Base-by-base conservation (phyloP, 2,888 invertebrate species). In the Melinaea marsaeus region DNA sequence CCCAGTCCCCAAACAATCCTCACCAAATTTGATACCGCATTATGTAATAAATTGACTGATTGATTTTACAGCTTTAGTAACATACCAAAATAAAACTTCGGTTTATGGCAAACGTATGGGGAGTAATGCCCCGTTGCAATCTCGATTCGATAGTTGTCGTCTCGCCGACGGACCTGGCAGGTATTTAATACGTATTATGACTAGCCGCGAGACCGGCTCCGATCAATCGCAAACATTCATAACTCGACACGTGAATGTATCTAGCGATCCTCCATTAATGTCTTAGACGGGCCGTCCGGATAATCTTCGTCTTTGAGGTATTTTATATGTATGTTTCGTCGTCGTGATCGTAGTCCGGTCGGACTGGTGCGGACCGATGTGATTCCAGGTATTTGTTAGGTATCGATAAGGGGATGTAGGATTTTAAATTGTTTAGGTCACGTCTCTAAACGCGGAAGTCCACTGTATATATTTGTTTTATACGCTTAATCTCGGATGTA, bases 101-200 rank as follows among this genome's bases (percentile, higher is more conserved):
- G 85, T 88, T 86, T 83, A 86, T 87, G 88, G 88, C 88, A 88
- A 84, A 81, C 78, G 77, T 85, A 84, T 82, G 84, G 84, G 86
- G 83, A 78, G 82, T 86, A 77, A 79, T 80, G 78, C 79, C 84
- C 85, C 80, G 75, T 85, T 83, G 83, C 83, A 83, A 84, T 84
- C 80, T 86, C 85, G 84, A 85, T 86, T 88, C 83, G 81, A 78
- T 90, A 88, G 81, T 85, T 84, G 85, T 87, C 90, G 89, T 84
- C 88, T 83, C 90, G 84, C 90, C 90, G 86, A 87, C 88, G 90
- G 90, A 90, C 78, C 79, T 85, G 83, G 82, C 90, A 90, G 90
- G 90, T 90, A 90, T 88, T 90, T 88, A 83, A 88, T 88, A 90
- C 85, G 89, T 89, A 88, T 88, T 85, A 83, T 86, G 85, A 84